phyloP scores from a whole-genome alignment of 2,113 vertebrate genomes.

The Cervus canadensis region DNA sequence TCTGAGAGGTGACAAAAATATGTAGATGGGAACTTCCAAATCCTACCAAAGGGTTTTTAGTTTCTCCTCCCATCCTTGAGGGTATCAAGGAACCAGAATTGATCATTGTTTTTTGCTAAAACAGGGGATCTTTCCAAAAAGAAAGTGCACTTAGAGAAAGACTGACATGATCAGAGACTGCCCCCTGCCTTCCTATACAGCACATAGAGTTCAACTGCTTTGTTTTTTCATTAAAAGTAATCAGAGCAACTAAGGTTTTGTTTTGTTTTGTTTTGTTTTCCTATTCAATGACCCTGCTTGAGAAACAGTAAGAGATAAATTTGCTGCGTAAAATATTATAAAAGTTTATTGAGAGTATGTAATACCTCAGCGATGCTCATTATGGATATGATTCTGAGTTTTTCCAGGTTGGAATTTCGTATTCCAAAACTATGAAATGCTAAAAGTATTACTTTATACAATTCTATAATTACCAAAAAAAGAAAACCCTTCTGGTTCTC shows the following conservation, averaged over 20 bases:
- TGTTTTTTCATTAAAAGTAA: slow-evolving; percentile 18
- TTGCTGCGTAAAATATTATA: background rate
- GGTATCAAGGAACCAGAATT: background rate
- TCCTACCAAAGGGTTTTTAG: background rate
- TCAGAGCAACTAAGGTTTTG: background rate
- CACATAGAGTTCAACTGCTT: slow-evolving; percentile 13
- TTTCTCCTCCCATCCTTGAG: background rate
- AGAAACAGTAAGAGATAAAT: background rate
- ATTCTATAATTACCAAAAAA: background rate
- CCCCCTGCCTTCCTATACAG: slow-evolving; percentile 57
- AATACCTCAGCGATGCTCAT: background rate
- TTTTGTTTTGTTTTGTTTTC: background rate
- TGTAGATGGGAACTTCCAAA: background rate
- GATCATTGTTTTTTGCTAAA: slow-evolving; percentile 10
- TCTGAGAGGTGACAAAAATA: slow-evolving; percentile 4
- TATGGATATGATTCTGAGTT: background rate
- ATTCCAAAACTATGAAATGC: background rate
- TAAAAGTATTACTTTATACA: background rate
- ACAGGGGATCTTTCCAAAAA: background rate
- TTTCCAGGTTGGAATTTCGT: background rate
- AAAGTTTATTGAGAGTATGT: background rate
- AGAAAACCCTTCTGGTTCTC: background rate
- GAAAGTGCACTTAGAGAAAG: background rate
- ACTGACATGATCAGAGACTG: slow-evolving; percentile 59
- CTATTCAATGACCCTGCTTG: background rate